A percentile compares a stretch with the other conserved stretches of the same genome.
phyloP scores from a whole-genome alignment of 2,888 invertebrate species.

The Conistra vaccinii region DNA sequence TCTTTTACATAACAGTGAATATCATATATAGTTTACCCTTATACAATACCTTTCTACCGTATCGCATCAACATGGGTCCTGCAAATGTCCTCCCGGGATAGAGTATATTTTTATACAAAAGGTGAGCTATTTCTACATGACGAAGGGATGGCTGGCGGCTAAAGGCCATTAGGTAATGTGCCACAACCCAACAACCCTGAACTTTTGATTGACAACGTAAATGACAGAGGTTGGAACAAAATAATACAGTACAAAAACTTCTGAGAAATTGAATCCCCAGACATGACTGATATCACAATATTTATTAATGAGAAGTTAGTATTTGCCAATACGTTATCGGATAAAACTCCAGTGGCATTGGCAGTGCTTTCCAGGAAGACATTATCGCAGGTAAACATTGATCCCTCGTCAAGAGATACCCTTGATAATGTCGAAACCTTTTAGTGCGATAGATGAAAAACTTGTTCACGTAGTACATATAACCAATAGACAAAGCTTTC shows the following conservation, averaged over 20 bases:
- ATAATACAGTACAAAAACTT: conserved; percentile 56
- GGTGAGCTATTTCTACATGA: conserved; percentile 80
- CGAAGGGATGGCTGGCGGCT: conserved; percentile 76
- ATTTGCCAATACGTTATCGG: conserved; percentile 28
- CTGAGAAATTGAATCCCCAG: conserved; percentile 38
- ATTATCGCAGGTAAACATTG: conserved; percentile 58
- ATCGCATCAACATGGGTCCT: conserved; percentile 16
- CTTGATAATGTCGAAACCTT: conserved; percentile 63
- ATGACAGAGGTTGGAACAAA: conserved; percentile 73
- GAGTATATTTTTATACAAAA: conserved; percentile 67
- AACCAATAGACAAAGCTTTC: conserved; percentile 13
- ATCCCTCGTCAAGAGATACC: conserved; percentile 50
- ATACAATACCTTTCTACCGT: neutral
- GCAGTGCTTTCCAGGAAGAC: conserved; percentile 50
- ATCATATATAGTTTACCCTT: conserved; percentile 1
- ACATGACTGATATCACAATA: conserved; percentile 26
- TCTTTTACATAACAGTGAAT: conserved; percentile 2
- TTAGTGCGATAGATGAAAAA: conserved; percentile 50
- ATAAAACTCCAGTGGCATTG: conserved; percentile 12
- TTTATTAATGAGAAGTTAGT: conserved; percentile 30
- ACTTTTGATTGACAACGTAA: conserved; percentile 82
- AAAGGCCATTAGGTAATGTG: conserved; percentile 77
- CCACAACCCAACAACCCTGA: conserved; percentile 72
- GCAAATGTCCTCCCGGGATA: conserved; percentile 32
- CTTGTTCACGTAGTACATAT: conserved; percentile 24